These are phyloP conservation scores for Phymatocera aterrima DNA, from an alignment of 2,888 invertebrate genomes.

Conservation along the genomic window DNA sequence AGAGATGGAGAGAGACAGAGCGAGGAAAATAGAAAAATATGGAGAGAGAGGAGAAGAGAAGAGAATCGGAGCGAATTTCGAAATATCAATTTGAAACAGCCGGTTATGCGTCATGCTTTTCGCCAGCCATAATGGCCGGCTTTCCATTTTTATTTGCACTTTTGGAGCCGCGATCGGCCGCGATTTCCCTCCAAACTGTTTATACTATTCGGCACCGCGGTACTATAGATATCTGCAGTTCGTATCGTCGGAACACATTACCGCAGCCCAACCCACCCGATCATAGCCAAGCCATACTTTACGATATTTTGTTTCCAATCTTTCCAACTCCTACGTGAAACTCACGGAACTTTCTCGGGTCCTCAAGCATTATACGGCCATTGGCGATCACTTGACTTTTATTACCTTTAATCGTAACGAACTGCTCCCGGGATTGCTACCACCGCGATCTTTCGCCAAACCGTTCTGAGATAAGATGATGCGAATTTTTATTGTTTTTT, in stretches of 20 bases:
- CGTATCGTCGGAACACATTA: constrained; percentile 34
- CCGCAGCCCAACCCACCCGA: constrained; percentile 47
- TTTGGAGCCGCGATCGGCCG: constrained; percentile 54
- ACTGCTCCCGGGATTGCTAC: constrained; percentile 51
- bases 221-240: constrained; percentile 31
- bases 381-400: constrained; percentile 64
- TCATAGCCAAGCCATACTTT: constrained; percentile 61
- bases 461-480: neutral
- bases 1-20: neutral
- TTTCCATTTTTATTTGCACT: constrained; percentile 74
- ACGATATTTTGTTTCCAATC: constrained; percentile 71
- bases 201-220: constrained; percentile 48
- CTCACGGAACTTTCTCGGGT: constrained; percentile 38
- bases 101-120: constrained; percentile 72
- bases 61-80: constrained; percentile 53
- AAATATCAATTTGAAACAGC: constrained; percentile 71
- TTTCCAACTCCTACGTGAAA: constrained; percentile 47
- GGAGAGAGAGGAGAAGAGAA: neutral
- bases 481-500: no score
- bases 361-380: constrained; percentile 56
- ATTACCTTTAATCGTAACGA: constrained; percentile 64
- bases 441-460: neutral
- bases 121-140: constrained; percentile 71
- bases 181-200: constrained; percentile 54
- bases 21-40: neutral